Evolutionary conservation across 1,140 invertebrate species (phyloP).

Genomic region (Drosophila dunni): DNA sequence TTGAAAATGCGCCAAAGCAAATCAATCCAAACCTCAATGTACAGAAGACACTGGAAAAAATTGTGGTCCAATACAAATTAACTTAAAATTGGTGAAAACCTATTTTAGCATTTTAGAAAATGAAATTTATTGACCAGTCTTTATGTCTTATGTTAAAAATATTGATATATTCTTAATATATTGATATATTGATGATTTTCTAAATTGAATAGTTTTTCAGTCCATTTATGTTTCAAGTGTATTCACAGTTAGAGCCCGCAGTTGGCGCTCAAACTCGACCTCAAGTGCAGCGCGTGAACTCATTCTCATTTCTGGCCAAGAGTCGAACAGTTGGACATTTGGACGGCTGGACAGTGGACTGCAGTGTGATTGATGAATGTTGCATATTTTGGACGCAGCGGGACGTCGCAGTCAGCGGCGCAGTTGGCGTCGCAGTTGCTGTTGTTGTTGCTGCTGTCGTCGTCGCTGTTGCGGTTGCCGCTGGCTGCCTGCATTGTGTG

Average conservation of each 20-base stretch:
- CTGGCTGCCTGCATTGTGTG: slow-evolving; percentile 75
- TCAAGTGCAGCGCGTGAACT: slow-evolving; percentile 80
- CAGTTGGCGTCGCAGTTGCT: too few relatives aligned
- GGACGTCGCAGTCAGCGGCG: slow-evolving; percentile 30
- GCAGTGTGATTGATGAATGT: slow-evolving; percentile 79
- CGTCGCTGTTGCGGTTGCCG: slow-evolving; percentile 14
- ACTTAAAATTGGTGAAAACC: too few relatives aligned
- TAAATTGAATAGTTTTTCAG: too few relatives aligned
- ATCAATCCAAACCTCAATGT: slow-evolving; percentile 61
- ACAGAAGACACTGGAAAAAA: slow-evolving; percentile 13
- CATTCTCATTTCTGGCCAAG: slow-evolving; percentile 71
- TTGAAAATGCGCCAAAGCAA: slow-evolving; percentile 78
- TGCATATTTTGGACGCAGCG: slow-evolving; percentile 76
- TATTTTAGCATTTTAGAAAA: too few relatives aligned
- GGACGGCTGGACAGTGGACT: neutral
- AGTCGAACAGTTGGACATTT: neutral
- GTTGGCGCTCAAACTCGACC: slow-evolving; percentile 56
- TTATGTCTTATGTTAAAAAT: too few relatives aligned
- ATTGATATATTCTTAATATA: too few relatives aligned
- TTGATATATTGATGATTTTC: too few relatives aligned
- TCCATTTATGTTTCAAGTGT: too few relatives aligned
- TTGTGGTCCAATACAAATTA: too few relatives aligned
- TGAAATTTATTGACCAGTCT: too few relatives aligned
- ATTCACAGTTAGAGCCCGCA: slow-evolving; percentile 15
- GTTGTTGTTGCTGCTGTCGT: too few relatives aligned